A percentile compares a stretch with the other conserved stretches of the same genome.
Conservation (phyloP, 2,113 vertebrate species). For the Alouatta palliata region DNA sequence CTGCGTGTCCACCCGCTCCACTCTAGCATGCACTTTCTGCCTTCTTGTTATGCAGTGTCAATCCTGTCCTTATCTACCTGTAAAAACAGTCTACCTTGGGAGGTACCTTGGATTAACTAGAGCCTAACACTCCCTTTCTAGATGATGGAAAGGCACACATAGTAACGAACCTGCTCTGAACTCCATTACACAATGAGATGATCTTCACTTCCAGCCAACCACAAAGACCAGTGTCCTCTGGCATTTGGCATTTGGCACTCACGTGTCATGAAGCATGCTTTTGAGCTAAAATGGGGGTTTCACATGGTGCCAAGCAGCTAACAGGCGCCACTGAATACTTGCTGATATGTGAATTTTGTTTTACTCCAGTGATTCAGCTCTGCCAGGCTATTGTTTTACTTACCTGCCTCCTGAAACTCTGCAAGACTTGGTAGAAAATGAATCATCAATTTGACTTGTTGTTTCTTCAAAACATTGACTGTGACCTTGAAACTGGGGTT, state of each 20-base stretch:
- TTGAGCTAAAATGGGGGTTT: neutral
- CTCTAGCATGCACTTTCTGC: neutral
- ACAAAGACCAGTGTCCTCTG: rapidly evolving
- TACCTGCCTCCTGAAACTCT: conserved; percentile 94
- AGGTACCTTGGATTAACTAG: neutral
- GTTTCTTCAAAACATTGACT: conserved; percentile 88
- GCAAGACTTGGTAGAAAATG: conserved; percentile 91
- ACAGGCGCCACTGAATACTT: neutral
- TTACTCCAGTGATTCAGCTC: neutral
- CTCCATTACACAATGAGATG: neutral
- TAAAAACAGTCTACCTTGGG: neutral
- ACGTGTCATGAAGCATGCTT: neutral
- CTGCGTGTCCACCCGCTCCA: neutral
- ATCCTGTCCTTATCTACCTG: neutral
- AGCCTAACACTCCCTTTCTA: neutral
- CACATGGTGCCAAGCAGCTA: neutral
- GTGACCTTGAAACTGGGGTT: conserved; percentile 90
- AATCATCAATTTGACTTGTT: conserved; percentile 84
- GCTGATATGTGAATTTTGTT: neutral
- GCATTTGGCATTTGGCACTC: neutral
- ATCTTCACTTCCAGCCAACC: neutral
- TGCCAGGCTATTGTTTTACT: conserved; percentile 43
- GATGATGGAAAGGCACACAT: neutral
- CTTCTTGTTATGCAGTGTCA: neutral
- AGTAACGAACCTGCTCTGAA: neutral